These are phyloP conservation scores for Panagrolaimus sp. DNA, from an alignment of 1,140 invertebrate species.

Conservation along the genomic window DNA sequence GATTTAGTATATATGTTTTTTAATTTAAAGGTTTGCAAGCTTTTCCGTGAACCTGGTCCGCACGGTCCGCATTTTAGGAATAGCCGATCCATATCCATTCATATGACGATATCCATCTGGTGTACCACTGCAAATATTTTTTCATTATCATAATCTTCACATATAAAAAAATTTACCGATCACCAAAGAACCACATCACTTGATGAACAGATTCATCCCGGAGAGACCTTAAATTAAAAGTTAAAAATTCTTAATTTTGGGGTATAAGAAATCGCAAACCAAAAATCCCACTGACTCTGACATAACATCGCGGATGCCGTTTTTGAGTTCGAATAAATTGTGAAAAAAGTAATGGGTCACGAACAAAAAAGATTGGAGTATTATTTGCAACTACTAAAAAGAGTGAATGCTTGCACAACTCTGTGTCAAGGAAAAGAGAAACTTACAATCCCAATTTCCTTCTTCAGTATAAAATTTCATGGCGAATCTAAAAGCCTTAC, in stretches of 20 bases:
- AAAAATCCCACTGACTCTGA: too few species aligned
- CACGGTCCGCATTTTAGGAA: too few species aligned
- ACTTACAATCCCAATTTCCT: conserved; percentile 89
- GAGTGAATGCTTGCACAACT: too few species aligned
- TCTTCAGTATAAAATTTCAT: conserved; percentile 92
- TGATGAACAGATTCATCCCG: conserved; percentile 82
- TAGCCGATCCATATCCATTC: conserved; percentile 94
- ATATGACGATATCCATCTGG: conserved; percentile 67
- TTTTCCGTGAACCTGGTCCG: too few species aligned
- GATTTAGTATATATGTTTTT: too few species aligned
- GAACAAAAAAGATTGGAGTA: conserved; percentile 89
- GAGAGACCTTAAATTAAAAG: conserved; percentile 72
- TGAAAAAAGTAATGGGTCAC: conserved; percentile 85
- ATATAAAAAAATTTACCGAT: conserved; percentile 85
- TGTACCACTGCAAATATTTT: too few species aligned
- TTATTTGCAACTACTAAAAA: conserved; percentile 84
- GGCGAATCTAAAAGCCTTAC: too few species aligned
- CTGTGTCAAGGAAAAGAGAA: too few species aligned
- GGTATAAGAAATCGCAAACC: too few species aligned
- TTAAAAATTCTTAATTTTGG: too few species aligned
- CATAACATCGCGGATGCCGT: conserved; percentile 84
- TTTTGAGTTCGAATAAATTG: conserved; percentile 88
- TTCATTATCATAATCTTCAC: too few species aligned
- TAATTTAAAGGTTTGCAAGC: too few species aligned
- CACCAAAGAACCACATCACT: conserved; percentile 76